A percentile compares a stretch with the other conserved stretches of the same genome.
Evolutionary conservation across 2,888 invertebrate genomes (phyloP).

Genomic region (Teinopalpus imperialis): DNA sequence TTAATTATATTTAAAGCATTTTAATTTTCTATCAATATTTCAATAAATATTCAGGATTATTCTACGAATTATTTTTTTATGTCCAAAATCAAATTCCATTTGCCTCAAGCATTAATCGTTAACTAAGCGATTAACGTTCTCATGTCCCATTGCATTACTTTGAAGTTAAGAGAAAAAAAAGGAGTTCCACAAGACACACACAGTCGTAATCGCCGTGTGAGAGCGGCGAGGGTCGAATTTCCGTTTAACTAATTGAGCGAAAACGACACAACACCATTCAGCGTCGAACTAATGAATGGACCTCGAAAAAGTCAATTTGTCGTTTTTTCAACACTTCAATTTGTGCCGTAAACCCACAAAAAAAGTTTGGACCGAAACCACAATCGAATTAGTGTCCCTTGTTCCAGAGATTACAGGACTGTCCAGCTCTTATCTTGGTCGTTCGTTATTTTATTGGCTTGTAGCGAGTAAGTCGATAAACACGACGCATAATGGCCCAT

Average conservation of each 20-base stretch:
- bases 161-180: no score
- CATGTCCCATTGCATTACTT: no score
- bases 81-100: neutral
- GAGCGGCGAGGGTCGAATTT: conserved; percentile 55
- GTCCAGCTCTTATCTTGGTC: conserved; percentile 79
- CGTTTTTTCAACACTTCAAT: conserved; percentile 81
- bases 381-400: conserved; percentile 83
- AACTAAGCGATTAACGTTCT: neutral
- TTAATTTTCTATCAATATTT: no score
- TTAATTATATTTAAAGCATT: no score
- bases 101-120: neutral
- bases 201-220: conserved; percentile 46
- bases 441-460: conserved; percentile 82
- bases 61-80: neutral
- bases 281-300: conserved; percentile 76
- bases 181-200: conserved; percentile 22
- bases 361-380: conserved; percentile 78
- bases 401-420: conserved; percentile 81
- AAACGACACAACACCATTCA: conserved; percentile 78
- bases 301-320: conserved; percentile 78
- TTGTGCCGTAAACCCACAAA: conserved; percentile 79
- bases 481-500: conserved; percentile 80
- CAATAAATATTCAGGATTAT: no score
- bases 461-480: conserved; percentile 80
- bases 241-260: conserved; percentile 81